Percentiles rank a stretch among this genome's conserved stretches.
Evolutionary conservation across 2,888 invertebrate species (phyloP).

Genomic region (Catocala nupta): DNA sequence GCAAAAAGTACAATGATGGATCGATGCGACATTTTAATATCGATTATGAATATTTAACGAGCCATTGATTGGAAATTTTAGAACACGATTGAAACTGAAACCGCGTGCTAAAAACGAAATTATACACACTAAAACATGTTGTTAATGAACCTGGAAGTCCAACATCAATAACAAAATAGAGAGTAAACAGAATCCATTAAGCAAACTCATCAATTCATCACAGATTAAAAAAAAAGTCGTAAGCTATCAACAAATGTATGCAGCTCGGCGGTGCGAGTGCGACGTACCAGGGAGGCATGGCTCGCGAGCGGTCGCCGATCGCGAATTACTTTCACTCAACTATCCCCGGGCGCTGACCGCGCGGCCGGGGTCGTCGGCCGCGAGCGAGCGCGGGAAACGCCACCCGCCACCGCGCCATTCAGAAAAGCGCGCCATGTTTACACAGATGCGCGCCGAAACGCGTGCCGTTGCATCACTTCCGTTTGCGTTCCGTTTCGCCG

Average conservation of each 20-base stretch:
- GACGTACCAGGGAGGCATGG: slow-evolving; percentile 76
- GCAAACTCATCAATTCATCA: slow-evolving; percentile 41
- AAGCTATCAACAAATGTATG: slow-evolving; percentile 46
- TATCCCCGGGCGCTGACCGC: slow-evolving; percentile 84
- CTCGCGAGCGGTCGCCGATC: slow-evolving; percentile 79
- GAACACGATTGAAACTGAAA: slow-evolving; percentile 1
- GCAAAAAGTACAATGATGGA: slow-evolving; percentile 19
- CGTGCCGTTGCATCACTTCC: slow-evolving; percentile 85
- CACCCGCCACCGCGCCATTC: slow-evolving; percentile 78
- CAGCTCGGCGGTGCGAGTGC: slow-evolving; percentile 31
- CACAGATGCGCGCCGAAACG: slow-evolving; percentile 86
- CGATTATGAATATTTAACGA: slow-evolving; percentile 9
- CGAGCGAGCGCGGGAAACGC: slow-evolving; percentile 81
- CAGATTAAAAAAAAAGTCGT: slow-evolving; percentile 37
- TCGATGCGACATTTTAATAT: slow-evolving; percentile 7
- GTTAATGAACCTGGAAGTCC: slow-evolving; percentile 7
- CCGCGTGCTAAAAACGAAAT: neutral
- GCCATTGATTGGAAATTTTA: neutral
- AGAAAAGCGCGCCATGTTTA: slow-evolving; percentile 85
- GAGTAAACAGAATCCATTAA: slow-evolving; percentile 33
- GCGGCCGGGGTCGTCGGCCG: slow-evolving; percentile 81
- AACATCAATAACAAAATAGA: slow-evolving; percentile 14
- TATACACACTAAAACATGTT: slow-evolving; percentile 2
- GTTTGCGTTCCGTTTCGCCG: slow-evolving; percentile 82
- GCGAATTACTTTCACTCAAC: slow-evolving; percentile 87